Evolutionary conservation across 2,888 invertebrate genomes (phyloP).

Genomic region (Zaprionus bogoriensis): DNA sequence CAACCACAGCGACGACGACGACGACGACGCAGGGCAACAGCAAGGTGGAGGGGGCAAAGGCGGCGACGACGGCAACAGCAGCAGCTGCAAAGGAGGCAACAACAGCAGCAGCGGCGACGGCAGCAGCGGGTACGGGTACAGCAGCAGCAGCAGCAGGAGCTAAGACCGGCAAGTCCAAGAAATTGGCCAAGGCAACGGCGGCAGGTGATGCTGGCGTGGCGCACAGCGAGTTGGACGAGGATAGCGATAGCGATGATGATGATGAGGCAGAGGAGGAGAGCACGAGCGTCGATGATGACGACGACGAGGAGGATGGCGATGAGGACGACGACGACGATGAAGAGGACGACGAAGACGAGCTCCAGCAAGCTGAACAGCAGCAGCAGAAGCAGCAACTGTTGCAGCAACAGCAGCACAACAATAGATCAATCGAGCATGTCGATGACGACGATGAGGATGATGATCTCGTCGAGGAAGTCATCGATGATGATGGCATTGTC

Average conservation of each 20-base stretch:
- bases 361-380: slow-evolving; percentile 44
- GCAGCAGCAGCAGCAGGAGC: not conserved
- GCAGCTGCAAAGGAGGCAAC: not conserved
- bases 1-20: slow-evolving; percentile 8
- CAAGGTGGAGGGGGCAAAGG: too few species aligned
- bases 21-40: slow-evolving; percentile 9
- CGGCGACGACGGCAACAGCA: slow-evolving; percentile 10
- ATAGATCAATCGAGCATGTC: not conserved
- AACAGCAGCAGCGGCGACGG: not conserved
- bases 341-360: slow-evolving; percentile 31
- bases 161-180: not conserved
- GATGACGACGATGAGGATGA: slow-evolving; percentile 44
- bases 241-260: slow-evolving; percentile 29
- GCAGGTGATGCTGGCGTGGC: not conserved
- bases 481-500: slow-evolving; percentile 46
- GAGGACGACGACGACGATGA: slow-evolving; percentile 46
- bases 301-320: slow-evolving; percentile 40
- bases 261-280: slow-evolving; percentile 39
- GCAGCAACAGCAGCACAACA: slow-evolving; percentile 12
- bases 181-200: not conserved
- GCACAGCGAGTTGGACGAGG: slow-evolving; percentile 39
- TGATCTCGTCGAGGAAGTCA: slow-evolving; percentile 53
- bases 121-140: not conserved
- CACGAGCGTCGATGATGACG: slow-evolving; percentile 36
- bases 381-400: slow-evolving; percentile 28